Conservation (phyloP, 2,797 vertebrate species). For the Gallirallus australis region DNA sequence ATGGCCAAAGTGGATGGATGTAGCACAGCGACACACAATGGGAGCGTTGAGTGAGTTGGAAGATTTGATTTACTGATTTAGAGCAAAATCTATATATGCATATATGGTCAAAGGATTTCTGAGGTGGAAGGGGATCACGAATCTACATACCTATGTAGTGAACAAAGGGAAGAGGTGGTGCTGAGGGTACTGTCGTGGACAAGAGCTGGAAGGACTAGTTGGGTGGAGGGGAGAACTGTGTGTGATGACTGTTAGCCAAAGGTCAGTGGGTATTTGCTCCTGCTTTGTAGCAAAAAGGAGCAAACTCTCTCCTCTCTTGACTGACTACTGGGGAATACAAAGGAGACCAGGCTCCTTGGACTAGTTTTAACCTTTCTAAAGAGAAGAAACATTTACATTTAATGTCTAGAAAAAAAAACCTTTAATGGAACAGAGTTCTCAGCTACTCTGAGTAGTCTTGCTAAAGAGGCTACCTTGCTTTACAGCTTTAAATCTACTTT, state of each 20-base stretch:
- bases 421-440: not conserved
- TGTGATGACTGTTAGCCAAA: not conserved
- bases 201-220: not conserved
- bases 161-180: not conserved
- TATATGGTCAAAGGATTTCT: not conserved
- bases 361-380: not conserved
- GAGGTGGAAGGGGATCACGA: not conserved
- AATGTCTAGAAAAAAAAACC: not conserved
- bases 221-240: not conserved
- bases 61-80: not conserved
- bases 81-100: not conserved
- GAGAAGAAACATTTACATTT: not conserved
- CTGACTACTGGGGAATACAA: not conserved
- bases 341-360: not conserved
- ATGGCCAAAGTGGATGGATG: not conserved
- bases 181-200: not conserved
- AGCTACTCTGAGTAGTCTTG: not conserved
- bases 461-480: not conserved
- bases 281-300: not conserved
- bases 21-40: rapidly evolving
- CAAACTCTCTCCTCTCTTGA: not conserved
- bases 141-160: not conserved
- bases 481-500: slow-evolving; percentile 32
- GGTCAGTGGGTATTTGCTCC: not conserved
- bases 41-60: not conserved